Conservation (phyloP, 2,888 invertebrate genomes). For the Phengaris arion region DNA sequence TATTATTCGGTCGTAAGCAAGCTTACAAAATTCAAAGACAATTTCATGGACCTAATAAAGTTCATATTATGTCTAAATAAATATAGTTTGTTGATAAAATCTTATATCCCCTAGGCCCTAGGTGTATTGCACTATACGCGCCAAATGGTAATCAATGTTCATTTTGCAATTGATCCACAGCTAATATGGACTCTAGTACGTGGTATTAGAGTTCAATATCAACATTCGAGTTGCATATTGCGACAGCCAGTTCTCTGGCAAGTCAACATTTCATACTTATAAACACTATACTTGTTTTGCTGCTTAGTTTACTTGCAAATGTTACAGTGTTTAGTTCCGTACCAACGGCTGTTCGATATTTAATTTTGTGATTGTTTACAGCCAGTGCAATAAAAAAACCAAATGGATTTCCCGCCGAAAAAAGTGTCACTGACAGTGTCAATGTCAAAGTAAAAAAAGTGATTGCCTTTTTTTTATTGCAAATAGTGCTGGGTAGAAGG, state of each 20-base stretch:
- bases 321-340: conserved; percentile 68
- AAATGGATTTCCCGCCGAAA: conserved; percentile 31
- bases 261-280: conserved; percentile 72
- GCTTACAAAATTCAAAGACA: conserved; percentile 1
- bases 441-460: conserved; percentile 32
- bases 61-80: not conserved
- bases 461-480: conserved; percentile 37
- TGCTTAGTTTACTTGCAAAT: conserved; percentile 67
- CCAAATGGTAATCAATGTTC: conserved; percentile 50
- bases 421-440: conserved; percentile 31
- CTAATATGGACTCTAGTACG: conserved; percentile 45
- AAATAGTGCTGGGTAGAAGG: conserved; percentile 35
- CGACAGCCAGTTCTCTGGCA: conserved; percentile 60
- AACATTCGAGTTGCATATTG: conserved; percentile 48
- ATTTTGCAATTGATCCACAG: conserved; percentile 38
- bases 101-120: conserved; percentile 51
- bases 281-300: conserved; percentile 69
- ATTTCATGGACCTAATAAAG: conserved; percentile 10
- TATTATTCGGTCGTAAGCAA: not conserved
- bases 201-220: conserved; percentile 39
- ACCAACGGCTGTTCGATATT: conserved; percentile 29
- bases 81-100: conserved; percentile 43
- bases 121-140: conserved; percentile 57
- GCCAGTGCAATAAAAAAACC: not conserved
- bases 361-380: not conserved